A percentile compares a stretch with the other conserved stretches of the same genome.
Evolutionary conservation across 2,888 invertebrate species (phyloP).

Genomic region (Tanytarsus gracilentus): DNA sequence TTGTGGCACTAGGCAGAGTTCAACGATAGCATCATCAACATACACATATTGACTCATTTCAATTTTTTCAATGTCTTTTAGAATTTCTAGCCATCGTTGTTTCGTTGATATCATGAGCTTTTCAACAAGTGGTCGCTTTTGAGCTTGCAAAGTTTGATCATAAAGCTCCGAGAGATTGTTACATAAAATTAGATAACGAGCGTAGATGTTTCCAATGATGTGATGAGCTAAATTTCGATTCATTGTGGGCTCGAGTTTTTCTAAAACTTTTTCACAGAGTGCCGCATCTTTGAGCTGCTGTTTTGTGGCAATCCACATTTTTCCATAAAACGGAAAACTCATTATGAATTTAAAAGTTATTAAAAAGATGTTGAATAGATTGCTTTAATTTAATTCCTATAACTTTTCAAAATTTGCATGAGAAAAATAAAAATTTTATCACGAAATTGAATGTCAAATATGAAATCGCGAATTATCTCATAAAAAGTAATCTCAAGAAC

Average conservation of each 20-base stretch:
- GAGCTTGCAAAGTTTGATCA: conserved; percentile 39
- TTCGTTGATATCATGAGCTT: conserved; percentile 36
- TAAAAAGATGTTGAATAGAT: too few species aligned
- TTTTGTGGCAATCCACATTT: conserved; percentile 46
- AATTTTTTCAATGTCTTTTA: conserved; percentile 46
- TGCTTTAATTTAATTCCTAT: too few species aligned
- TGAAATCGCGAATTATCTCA: too few species aligned
- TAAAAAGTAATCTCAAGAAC: too few species aligned
- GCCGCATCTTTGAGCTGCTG: conserved; percentile 41
- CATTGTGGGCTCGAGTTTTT: conserved; percentile 34
- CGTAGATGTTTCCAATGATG: conserved; percentile 38
- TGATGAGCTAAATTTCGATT: conserved; percentile 35
- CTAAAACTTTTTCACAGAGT: conserved; percentile 38
- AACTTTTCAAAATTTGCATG: too few species aligned
- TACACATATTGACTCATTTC: conserved; percentile 53
- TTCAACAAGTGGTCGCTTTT: conserved; percentile 37
- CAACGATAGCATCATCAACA: conserved; percentile 56
- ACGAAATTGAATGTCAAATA: too few species aligned
- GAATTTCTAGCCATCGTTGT: conserved; percentile 47
- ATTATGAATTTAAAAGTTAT: too few species aligned
- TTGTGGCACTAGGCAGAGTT: conserved; percentile 54
- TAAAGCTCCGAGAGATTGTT: conserved; percentile 39
- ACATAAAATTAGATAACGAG: conserved; percentile 38
- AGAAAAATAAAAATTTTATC: too few species aligned
- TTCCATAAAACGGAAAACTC: conserved; percentile 38